Evolutionary conservation across 2,113 vertebrate genomes (phyloP), one percentile per base, ranked within the genome.

Genomic region (Phoxinus phoxinus): DNA sequence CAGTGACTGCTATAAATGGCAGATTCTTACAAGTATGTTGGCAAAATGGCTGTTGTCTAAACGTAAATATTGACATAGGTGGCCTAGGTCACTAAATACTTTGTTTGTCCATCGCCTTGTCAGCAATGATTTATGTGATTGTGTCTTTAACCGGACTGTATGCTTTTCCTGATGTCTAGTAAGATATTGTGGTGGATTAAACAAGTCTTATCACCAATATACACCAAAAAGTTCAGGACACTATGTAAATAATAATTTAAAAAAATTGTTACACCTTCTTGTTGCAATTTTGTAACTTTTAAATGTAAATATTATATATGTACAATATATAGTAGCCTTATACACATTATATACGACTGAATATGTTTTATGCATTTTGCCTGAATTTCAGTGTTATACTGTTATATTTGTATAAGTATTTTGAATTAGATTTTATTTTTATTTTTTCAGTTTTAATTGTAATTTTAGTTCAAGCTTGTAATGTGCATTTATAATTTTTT

Each of bases 81-180:
- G 73, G 71, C 46, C 23, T 27, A 59, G 84, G 88, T 84, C 51
- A 84, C 84, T 73, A 81, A 46, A 56, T 76, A 81, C 83, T 82
- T 83, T 88, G 75, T 74, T 78, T 81, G 73, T 79, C 77, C 87
- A 84, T 79, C 87, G n/a, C 56, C 83, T 82, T 85, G 89, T 78
- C 85, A 61, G 83, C 51, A 4, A 7, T 91, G 90, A 93, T 93
- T 93, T 90, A 92, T 92, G 76, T n/a, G n/a, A n/a, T n/a, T n/a
- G n/a, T n/a, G n/a, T n/a, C 89, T 83, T 67, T 2, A 41, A 91
- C 91, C 94, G 94, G 93, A 69, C 48, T 80, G 85, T 88, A 75
- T 74, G 32, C 37, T 75, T 92, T 90, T 85, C 88, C 88, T 83
- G 82, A 61, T 89, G 88, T 84, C 61, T 69, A 69, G 65, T 89